Evolutionary conservation across 2,797 vertebrate species (phyloP), one percentile per base, ranked within the genome.

Genomic region (Fringilla coelebs): DNA sequence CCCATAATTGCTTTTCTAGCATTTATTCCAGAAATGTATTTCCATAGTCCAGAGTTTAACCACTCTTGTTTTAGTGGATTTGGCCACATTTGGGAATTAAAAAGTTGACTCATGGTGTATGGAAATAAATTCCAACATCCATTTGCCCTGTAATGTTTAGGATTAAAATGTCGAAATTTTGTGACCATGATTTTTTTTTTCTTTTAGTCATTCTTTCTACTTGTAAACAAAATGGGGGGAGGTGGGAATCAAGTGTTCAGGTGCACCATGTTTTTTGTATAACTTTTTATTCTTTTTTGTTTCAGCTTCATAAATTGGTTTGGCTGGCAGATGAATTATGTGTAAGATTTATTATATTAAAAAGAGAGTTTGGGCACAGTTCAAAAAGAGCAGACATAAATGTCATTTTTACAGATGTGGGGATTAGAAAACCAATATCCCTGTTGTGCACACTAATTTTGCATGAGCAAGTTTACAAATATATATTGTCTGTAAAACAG

Each of bases 1-100:
- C 97, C 98, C 98, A 98, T 98, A 98, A 97, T 98, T 98, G 97
- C 97, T 98, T 98, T 97, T 98, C 95, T 98, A 98, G 94, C 98
- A 98, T 98, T 98, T 97, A 97, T 98, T 98, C 98, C 98, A 98
- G 95, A 98, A 98, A 97, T 97, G 93, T 97, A 98, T 97, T 98
- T 98, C 97, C 98, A 97, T 98, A 97, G 98, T 96, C 94, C 96
- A 96, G 88, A 97, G 93, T 97, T 98, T 96, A 97, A 96, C 97
- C 97, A 97, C 97, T 98, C 81, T 97, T 96, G 91, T 97, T 97
- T 95, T 97, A 97, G 97, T 98, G 97, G 97, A 97, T 97, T 97
- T 94, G 95, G 96, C 97, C 96, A 97, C 98, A 97, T 97, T 98
- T 97, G 98, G 97, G 96, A 98, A 98, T 98, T 98, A 97, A 98